Evolutionary conservation across 1,140 invertebrate genomes (phyloP).

Genomic region (Hormaphis cornu): DNA sequence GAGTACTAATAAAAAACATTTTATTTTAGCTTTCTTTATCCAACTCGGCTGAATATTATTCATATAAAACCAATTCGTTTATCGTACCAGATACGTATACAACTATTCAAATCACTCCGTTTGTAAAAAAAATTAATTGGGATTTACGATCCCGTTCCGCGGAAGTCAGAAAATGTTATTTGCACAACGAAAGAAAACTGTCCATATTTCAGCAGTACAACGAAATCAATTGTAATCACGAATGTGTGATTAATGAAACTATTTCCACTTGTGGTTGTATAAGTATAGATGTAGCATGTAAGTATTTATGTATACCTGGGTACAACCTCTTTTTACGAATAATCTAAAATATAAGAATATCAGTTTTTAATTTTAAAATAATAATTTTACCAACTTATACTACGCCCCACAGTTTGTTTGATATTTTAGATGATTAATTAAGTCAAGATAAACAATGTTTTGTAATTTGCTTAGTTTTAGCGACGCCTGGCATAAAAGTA

Average conservation of each 20-base stretch:
- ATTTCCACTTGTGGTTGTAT: not conserved
- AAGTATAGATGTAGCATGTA: not conserved
- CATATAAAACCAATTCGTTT: not conserved
- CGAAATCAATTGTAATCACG: not conserved
- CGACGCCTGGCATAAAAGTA: not conserved
- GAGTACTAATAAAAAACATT: no score
- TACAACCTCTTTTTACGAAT: no score
- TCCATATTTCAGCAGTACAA: not conserved
- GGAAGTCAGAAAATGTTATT: slow-evolving; percentile 3
- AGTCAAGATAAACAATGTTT: no score
- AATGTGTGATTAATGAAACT: slow-evolving; percentile 10
- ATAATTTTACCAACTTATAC: no score
- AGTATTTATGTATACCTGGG: not conserved
- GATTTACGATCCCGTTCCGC: not conserved
- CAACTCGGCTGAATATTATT: not conserved
- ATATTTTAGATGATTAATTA: no score
- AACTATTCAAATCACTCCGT: not conserved
- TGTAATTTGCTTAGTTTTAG: not conserved
- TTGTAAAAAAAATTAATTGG: not conserved
- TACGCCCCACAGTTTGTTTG: no score
- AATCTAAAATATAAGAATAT: no score
- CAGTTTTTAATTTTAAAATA: no score
- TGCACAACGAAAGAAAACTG: not conserved
- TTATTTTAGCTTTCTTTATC: not conserved
- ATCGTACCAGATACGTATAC: not conserved